Base-by-base conservation (phyloP, 2,888 invertebrate genomes). In the Trachelus iudaicus region DNA sequence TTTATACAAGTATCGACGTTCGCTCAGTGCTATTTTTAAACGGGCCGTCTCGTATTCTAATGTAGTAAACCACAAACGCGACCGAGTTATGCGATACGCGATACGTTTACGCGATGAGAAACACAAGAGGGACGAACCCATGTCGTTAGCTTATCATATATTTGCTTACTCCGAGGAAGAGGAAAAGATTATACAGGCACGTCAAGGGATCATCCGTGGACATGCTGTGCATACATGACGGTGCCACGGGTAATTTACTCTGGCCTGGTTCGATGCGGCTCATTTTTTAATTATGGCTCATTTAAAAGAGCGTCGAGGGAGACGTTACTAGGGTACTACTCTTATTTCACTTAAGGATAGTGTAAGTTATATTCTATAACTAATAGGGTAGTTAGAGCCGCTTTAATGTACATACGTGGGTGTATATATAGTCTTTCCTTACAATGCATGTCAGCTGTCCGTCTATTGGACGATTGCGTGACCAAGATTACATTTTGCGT, bases 21-120 rank as follows among this genome's bases (percentile, higher is more conserved):
- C 81, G 83, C 82, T 84, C 81, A 80, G 76, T 83, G 81, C 84
- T 86, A 86, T 86, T 86, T 86, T 86, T 86, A 86, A 85, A 83
- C 71, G 11, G 13, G 71, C 71, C 23, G 6, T 34, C 71, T 34
- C 71, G 71, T 71, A 71, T 71, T 33, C 86, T 86, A 86, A 86
- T 85, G 86, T 85, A 84, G 86, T 84, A 85, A 85, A 85, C 86
- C 86, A 85, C 86, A 85, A 86, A 86, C 85, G 85, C 83, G 86
- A 86, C 86, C 86, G 86, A 86, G 86, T 86, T 86, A 86, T 84
- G 84, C 85, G 86, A 85, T 79, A 82, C 79, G 40, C 12, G 79
- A 73, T 77, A 77, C 73, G 78, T 40, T 73, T 78, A 34, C 35
- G 35, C n/a, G 35, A 71, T 34, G 71, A 71, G 71, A 71, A 71